Evolutionary conservation across 2,888 invertebrate species (phyloP), one percentile per base, ranked within the genome.

Genomic region (Odontocolon sp.): DNA sequence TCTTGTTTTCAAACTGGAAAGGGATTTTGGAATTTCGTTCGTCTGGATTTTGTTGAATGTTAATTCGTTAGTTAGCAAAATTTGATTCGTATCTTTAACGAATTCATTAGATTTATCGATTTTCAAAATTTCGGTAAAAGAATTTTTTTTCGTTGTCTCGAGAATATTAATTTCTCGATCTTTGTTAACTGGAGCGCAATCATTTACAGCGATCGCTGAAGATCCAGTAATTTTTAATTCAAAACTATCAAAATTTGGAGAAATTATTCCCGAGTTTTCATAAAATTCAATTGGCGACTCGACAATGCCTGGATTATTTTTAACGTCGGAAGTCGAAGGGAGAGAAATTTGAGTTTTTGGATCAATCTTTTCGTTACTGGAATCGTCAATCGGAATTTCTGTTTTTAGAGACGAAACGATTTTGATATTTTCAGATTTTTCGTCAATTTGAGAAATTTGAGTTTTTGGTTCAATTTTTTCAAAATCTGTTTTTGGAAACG

Each of bases 211-310:
- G 64, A 85, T 80, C 28, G 80, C 81, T 0, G 88, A 84, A 0
- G 82, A 83, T 50, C 87, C 87, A 0, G 81, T 82, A 36, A 88
- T 82, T 28, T 86, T 86, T 3, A 88, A 82, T 72, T 87, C 87
- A 64, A 86, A 85, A 23, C 82, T 82, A 36, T 84, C 81, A 16
- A 83, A 23, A 74, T 68, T 69, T 4, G 78, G 47, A 11, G 54
- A 18, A 54, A 31, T 54, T 2, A 42, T 33, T 9, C 40, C 9
- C 21, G 14, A 26, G n/a, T 3, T 40, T 23, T n/a, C 3, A 26
- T 31, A n/a, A 16, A 21, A 0, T 2, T 28, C 16, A 16, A 40
- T 50, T 6, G 21, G 26, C 23, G 9, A 36, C 36, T 2, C 8
- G 5, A 6, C 26, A 14, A n/a, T 42, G 14, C 26, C 5, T 9